phyloP scores from a whole-genome alignment of 2,888 invertebrate genomes.

The Ditylenchus weischeri region DNA sequence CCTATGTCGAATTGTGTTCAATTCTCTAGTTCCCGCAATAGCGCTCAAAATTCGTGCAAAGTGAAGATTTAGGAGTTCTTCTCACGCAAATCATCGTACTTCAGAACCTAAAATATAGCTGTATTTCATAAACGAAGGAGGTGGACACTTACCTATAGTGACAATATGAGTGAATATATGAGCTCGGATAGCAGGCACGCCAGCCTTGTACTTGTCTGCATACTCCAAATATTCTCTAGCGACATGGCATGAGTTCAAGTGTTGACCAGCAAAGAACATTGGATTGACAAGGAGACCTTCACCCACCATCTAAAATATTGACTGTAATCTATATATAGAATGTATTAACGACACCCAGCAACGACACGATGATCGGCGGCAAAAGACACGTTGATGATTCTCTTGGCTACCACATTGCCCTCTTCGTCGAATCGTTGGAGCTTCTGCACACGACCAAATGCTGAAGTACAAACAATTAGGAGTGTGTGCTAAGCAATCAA shows the following conservation, averaged over 20 bases:
- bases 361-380: conserved; percentile 94
- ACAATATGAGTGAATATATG: conserved; percentile 93
- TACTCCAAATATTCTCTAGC: conserved; percentile 81
- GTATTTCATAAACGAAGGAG: too few species aligned
- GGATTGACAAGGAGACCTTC: conserved; percentile 98
- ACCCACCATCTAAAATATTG: too few species aligned
- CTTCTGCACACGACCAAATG: conserved; percentile 83
- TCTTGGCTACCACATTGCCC: conserved; percentile 63
- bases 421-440: conserved; percentile 48
- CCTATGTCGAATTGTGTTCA: neutral
- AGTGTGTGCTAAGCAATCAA: too few species aligned
- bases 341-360: too few species aligned
- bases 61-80: conserved; percentile 41
- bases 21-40: conserved; percentile 42
- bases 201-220: conserved; percentile 79
- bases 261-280: conserved; percentile 72
- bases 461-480: conserved; percentile 65
- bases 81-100: conserved; percentile 49
- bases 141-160: conserved; percentile 72
- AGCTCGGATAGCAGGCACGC: conserved; percentile 82
- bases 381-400: conserved; percentile 85
- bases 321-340: too few species aligned
- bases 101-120: conserved; percentile 41
- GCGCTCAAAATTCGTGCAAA: conserved; percentile 41
- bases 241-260: conserved; percentile 70